Evolutionary conservation across 2,113 vertebrate genomes (phyloP), one percentile per base, ranked within the genome.

Genomic region (Misgurnus mizolepis): DNA sequence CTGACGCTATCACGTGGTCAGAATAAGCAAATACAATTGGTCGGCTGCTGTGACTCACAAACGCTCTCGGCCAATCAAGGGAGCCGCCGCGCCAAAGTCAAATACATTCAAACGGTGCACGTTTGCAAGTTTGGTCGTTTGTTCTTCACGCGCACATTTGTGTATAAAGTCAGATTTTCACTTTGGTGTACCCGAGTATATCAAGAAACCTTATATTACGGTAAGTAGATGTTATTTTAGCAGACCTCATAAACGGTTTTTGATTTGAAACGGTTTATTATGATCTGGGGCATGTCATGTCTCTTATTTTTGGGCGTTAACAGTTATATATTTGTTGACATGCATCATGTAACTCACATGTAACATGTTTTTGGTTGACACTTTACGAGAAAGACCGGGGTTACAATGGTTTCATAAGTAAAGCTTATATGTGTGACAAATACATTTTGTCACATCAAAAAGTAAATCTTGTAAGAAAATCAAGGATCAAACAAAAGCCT

Each of bases 61-160:
- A 85, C 9, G 7, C 1, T 9, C 0, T 0, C 4, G 56, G n/a
- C 92, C 91, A 93, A 93, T 92, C 0, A 56, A n/a, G 58, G 62
- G 0, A 39, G 6, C 14, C 76, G 39, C 39, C 75, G 86, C 88
- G 78, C 71, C n/a, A 87, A 83, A 88, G 39, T 92, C 84, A 85
- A 90, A 91, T 56, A 5, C 0, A 7, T 58, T 84, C 78, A 39
- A 27, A 7, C 5, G 0, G 12, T 12, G 3, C 17, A 34, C 47
- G 7, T 6, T n/a, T 47, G 56, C 4, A 10, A 11, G 49, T 39
- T 5, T 64, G 5, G 41, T 10, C 0, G 14, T n/a, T 11, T 18
- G 83, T 80, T 81, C 74, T 80, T 80, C 34, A 27, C 6, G 4
- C 71, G n/a, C 15, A 72, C 1, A 41, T 40, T 60, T 43, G 2